Conservation (phyloP, 1,140 invertebrate species). For the Rhizoglyphus robini region DNA sequence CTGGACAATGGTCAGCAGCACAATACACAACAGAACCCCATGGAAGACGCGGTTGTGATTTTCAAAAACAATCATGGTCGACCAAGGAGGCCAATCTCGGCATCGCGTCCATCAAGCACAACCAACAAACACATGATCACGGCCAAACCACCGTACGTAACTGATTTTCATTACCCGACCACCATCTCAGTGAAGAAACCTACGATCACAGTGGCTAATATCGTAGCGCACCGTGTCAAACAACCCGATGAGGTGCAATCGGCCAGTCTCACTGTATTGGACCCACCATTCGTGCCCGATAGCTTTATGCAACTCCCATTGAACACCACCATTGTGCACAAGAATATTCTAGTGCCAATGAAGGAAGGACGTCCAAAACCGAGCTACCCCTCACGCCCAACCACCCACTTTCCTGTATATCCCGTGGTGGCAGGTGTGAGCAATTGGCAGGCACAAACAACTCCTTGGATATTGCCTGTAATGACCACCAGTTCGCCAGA, state of each 20-base stretch:
- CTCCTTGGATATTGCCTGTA: neutral
- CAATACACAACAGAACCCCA: neutral
- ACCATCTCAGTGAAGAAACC: neutral
- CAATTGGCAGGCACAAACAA: constrained; percentile 17
- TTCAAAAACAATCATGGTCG: constrained; percentile 9
- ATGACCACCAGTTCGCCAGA: constrained; percentile 7
- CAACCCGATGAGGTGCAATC: constrained; percentile 19
- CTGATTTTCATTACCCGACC: neutral
- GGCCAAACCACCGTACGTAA: neutral
- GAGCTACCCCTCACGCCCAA: neutral
- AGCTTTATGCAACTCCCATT: neutral
- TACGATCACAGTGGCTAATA: constrained; percentile 3
- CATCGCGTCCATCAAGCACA: neutral
- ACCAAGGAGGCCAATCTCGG: neutral
- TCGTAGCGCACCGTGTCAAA: constrained; percentile 10
- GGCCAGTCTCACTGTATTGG: constrained; percentile 12
- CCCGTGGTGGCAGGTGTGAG: constrained; percentile 15
- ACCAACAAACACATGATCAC: neutral
- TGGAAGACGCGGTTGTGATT: neutral
- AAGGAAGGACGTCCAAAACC: constrained; percentile 21
- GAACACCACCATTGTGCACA: constrained; percentile 19
- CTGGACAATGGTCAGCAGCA: neutral
- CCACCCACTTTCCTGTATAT: constrained; percentile 18
- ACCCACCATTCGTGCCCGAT: constrained; percentile 1
- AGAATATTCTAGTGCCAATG: constrained; percentile 21